phyloP scores from a whole-genome alignment of 2,888 invertebrate genomes.

The Caenorhabditis becei region DNA sequence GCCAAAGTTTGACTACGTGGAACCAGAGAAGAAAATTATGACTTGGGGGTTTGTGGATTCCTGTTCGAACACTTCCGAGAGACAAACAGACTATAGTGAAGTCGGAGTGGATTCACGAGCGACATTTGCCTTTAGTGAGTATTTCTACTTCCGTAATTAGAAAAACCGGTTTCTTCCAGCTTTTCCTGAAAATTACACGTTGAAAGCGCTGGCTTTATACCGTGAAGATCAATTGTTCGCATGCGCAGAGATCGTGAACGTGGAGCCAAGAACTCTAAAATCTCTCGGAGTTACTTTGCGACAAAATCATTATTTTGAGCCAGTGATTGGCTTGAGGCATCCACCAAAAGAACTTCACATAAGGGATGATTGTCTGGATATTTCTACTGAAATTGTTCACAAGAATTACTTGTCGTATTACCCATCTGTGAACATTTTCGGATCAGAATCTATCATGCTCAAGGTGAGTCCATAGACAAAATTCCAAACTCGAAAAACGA shows the following conservation, averaged over 20 bases:
- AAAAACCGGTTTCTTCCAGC: conserved; percentile 33
- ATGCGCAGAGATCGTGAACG: conserved; percentile 65
- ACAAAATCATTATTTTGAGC: conserved; percentile 62
- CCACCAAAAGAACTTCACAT: conserved; percentile 55
- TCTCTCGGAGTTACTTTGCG: conserved; percentile 60
- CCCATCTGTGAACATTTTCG: conserved; percentile 72
- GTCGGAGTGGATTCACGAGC: conserved; percentile 71
- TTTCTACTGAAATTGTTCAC: conserved; percentile 71
- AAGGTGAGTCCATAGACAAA: conserved; percentile 47
- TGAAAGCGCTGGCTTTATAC: conserved; percentile 66
- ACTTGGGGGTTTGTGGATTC: conserved; percentile 73
- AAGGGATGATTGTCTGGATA: conserved; percentile 73
- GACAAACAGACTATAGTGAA: conserved; percentile 65
- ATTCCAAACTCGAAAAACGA: not conserved
- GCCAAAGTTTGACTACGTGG: conserved; percentile 59
- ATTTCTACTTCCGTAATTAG: not conserved
- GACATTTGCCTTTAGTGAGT: conserved; percentile 65
- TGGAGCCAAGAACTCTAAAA: conserved; percentile 68
- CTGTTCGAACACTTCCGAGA: conserved; percentile 43
- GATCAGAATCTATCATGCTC: conserved; percentile 71
- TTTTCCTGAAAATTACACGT: conserved; percentile 59
- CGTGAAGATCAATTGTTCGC: conserved; percentile 64
- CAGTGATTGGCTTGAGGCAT: conserved; percentile 35
- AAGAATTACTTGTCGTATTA: conserved; percentile 65
- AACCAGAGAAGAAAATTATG: conserved; percentile 66